These are phyloP conservation scores for Cantharis rustica DNA, from an alignment of 2,888 invertebrate genomes.

Conservation along the genomic window DNA sequence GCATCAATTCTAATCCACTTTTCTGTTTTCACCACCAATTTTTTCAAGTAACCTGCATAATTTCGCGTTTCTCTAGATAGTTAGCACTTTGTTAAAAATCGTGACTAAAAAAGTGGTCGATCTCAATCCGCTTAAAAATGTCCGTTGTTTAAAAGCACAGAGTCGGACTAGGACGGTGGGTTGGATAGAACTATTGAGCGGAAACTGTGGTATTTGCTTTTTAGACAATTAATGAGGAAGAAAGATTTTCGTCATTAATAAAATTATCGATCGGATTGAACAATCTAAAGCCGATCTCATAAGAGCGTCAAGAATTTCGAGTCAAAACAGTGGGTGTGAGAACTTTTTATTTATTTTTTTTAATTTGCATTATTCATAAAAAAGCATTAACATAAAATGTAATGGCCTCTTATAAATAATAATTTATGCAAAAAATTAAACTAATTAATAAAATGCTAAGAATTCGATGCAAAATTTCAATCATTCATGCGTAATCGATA, in stretches of 20 bases:
- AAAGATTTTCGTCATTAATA: background rate
- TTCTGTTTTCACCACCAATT: background rate
- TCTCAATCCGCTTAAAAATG: background rate
- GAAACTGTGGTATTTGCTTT: too few relatives aligned
- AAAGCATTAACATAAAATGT: background rate
- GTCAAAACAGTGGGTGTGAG: slow-evolving; percentile 1
- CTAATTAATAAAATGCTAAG: background rate
- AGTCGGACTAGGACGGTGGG: too few relatives aligned
- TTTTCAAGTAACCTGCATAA: background rate
- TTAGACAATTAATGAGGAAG: background rate
- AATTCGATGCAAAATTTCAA: background rate
- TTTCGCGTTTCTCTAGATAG: background rate
- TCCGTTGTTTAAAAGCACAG: background rate
- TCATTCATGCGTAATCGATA: background rate
- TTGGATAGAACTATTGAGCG: too few relatives aligned
- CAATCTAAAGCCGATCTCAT: background rate
- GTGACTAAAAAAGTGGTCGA: background rate
- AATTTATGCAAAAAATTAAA: background rate
- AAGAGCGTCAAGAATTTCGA: background rate
- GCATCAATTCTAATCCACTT: background rate
- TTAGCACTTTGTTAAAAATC: background rate
- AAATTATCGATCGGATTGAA: background rate
- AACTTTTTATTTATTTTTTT: background rate
- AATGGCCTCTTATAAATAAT: background rate
- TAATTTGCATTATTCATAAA: slow-evolving; percentile 2